Base-by-base conservation (phyloP, 1,140 invertebrate species). In the Tetragnatha versicolor region DNA sequence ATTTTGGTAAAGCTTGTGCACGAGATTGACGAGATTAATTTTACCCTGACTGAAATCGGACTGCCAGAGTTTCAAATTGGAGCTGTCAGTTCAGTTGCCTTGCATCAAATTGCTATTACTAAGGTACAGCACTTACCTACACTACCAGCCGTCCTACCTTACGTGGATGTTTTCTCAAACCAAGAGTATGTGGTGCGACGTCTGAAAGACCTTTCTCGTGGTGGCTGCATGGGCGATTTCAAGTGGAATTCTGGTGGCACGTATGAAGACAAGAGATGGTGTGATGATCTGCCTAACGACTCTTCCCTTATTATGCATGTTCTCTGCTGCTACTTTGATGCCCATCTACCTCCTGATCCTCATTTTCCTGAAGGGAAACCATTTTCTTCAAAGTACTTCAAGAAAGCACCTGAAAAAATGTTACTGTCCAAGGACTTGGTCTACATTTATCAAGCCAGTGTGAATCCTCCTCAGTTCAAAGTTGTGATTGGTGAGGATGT, bases 111-210 rank as follows among this genome's bases (percentile, higher is more conserved):
- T 61, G 84, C 88, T 17, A 85, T 89, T 63, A 89, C 89, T 61
- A 89, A 93, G 58, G 86, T 88, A 42, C 87, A 88, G 31, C 88
- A 90, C 81, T 88, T 93, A 27, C 92, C 92, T 1, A 90, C 90
- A 51, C 84, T 94, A 58, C 88, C 90, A 7, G 86, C 89, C 47
- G 83, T 95, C 3, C 85, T 95, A 14, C 91, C 91, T 1, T 95
- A 94, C 84, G 84, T 95, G 75, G 93, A 94, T 82, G 84, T 93
- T 6, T 91, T 90, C 4, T 88, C 89, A 5, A 93, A 94, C 88
- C 93, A 95, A 83, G 92, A 94, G 84, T 95, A 95, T 86, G 84
- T 95, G 10, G 90, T 93, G 2, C 89, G 90, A 63, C 87, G 93
- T 82, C 91, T 95, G 17, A 89, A 89, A 86, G 91, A 93, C 76